Evolutionary conservation across 2,797 vertebrate species (phyloP).

Genomic region (Periparus ater): DNA sequence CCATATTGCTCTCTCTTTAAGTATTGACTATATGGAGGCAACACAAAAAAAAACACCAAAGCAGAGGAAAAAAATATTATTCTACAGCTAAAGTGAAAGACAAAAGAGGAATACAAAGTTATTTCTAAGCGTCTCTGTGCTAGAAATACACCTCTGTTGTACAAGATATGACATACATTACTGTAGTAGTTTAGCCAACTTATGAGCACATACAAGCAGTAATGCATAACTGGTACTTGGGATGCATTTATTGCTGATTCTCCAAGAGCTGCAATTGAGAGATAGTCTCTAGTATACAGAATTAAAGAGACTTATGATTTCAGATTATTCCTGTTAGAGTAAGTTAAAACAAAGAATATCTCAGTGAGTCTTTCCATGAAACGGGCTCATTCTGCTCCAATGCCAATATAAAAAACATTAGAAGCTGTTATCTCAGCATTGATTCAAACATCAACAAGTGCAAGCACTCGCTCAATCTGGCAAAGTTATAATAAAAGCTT

Average conservation of each 20-base stretch:
- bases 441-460: not conserved
- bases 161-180: not conserved
- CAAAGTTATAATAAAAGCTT: not conserved
- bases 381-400: not conserved
- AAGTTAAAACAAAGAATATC: not conserved
- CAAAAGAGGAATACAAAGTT: not conserved
- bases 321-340: not conserved
- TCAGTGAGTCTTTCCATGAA: not conserved
- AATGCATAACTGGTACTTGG: not conserved
- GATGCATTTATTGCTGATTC: not conserved
- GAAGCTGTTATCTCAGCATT: not conserved
- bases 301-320: not conserved
- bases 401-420: not conserved
- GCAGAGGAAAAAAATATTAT: not conserved
- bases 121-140: not conserved
- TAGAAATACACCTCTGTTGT: not conserved
- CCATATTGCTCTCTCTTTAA: not conserved
- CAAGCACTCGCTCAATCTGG: rapidly evolving
- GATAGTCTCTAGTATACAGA: not conserved
- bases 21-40: not conserved
- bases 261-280: not conserved
- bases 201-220: not conserved
- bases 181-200: not conserved
- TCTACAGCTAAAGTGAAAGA: not conserved
- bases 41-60: not conserved